phyloP scores from a whole-genome alignment of 2,888 invertebrate species.

The Phoronis australis region DNA sequence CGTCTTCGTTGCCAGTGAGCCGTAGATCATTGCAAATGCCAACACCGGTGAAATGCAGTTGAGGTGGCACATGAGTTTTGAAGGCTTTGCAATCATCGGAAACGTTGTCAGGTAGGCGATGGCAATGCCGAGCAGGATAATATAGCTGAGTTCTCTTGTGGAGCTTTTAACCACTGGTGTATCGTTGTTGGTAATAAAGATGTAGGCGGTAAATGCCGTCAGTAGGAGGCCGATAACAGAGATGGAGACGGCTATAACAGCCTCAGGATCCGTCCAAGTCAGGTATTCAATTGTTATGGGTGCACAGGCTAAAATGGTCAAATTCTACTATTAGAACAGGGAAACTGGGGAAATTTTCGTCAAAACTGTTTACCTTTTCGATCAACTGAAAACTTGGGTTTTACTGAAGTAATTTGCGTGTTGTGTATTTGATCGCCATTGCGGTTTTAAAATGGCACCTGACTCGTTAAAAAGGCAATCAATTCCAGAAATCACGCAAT shows the following conservation, averaged over 20 bases:
- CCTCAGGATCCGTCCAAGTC: conserved; percentile 62
- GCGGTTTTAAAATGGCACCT: too few relatives aligned
- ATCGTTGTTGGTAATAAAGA: conserved; percentile 80
- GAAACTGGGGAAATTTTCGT: too few relatives aligned
- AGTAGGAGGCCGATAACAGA: conserved; percentile 79
- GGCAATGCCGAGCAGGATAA: conserved; percentile 63
- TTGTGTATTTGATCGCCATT: too few relatives aligned
- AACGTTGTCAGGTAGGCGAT: conserved; percentile 65
- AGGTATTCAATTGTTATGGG: conserved; percentile 62
- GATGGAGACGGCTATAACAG: conserved; percentile 64
- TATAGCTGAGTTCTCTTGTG: conserved; percentile 70
- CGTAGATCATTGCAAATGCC: conserved; percentile 95
- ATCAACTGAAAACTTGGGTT: too few relatives aligned
- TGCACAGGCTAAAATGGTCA: conserved; percentile 60
- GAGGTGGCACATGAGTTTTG: conserved; percentile 76
- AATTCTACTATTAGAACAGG: too few relatives aligned
- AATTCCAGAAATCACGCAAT: too few relatives aligned
- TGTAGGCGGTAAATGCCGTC: conserved; percentile 69
- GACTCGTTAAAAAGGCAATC: too few relatives aligned
- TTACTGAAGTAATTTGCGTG: too few relatives aligned
- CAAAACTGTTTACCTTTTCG: too few relatives aligned
- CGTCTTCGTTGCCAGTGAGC: conserved; percentile 93
- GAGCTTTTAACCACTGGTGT: conserved; percentile 97
- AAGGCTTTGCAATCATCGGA: conserved; percentile 73
- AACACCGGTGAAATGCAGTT: conserved; percentile 89